A percentile compares a stretch with the other conserved stretches of the same genome.
These are phyloP conservation scores for Danio albolineatus DNA, from an alignment of 2,797 vertebrate genomes.

Conservation along the genomic window DNA sequence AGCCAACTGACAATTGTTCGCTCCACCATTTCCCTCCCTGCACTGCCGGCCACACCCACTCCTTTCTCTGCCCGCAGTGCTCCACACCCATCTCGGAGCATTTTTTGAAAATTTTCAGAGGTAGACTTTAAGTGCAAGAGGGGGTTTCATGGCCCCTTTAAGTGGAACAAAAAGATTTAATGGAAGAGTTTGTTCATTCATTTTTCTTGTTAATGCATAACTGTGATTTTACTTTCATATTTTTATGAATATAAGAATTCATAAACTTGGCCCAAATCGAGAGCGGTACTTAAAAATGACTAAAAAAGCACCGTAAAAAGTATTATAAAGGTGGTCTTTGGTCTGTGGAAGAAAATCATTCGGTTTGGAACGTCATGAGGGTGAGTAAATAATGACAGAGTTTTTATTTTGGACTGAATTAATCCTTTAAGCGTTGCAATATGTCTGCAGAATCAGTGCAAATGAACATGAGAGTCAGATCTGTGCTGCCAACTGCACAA, in stretches of 20 bases:
- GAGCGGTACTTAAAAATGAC: not conserved
- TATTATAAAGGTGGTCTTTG: slow-evolving; percentile 11
- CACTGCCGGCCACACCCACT: too few species aligned
- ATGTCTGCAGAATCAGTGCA: slow-evolving; percentile 16
- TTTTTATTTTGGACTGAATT: slow-evolving; percentile 21
- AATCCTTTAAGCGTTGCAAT: slow-evolving; percentile 25
- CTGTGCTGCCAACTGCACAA: slow-evolving; percentile 3
- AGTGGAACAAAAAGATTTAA: not conserved
- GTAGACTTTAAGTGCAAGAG: too few species aligned
- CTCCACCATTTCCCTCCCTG: too few species aligned
- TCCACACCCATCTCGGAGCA: too few species aligned
- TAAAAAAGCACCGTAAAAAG: not conserved
- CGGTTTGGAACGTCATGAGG: slow-evolving; percentile 20
- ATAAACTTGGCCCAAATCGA: not conserved
- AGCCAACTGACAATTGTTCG: too few species aligned
- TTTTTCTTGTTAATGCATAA: not conserved
- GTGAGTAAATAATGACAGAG: slow-evolving; percentile 33
- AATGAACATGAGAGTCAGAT: slow-evolving; percentile 5
- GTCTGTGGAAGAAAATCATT: slow-evolving; percentile 16
- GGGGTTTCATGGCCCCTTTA: too few species aligned
- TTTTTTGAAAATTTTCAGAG: too few species aligned
- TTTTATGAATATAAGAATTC: not conserved
- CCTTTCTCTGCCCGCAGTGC: too few species aligned
- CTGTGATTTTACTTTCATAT: not conserved
- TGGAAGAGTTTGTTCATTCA: not conserved